A percentile compares a stretch with the other conserved stretches of the same genome.
Evolutionary conservation across 2,113 vertebrate species (phyloP).

Genomic region (Suricata suricatta): DNA sequence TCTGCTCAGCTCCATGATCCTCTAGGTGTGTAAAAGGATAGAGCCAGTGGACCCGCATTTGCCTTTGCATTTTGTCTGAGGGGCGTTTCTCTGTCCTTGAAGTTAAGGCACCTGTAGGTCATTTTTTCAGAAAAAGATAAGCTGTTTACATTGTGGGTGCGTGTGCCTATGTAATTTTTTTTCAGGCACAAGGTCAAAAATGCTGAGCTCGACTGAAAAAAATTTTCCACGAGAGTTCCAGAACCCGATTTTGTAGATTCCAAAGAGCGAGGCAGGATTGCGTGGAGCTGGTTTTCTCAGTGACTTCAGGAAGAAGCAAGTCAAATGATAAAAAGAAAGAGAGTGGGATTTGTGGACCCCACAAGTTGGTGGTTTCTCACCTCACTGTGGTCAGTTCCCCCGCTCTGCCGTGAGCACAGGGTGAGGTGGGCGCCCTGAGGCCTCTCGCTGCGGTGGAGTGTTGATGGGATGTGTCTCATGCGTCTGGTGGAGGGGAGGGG

Average conservation of each 20-base stretch:
- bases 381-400: background rate
- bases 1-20: background rate
- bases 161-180: background rate
- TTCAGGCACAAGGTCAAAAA: background rate
- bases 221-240: background rate
- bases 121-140: background rate
- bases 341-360: background rate
- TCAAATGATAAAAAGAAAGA: background rate
- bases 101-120: background rate
- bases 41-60: background rate
- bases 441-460: background rate
- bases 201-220: background rate
- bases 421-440: background rate
- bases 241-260: constrained; percentile 5
- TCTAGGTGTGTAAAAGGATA: background rate
- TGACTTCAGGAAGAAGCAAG: constrained; percentile 29
- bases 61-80: background rate
- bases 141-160: background rate
- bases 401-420: background rate
- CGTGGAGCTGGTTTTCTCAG: background rate
- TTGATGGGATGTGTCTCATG: background rate
- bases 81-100: background rate
- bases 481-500: background rate
- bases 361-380: background rate
- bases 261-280: background rate